phyloP scores from a whole-genome alignment of 2,888 invertebrate species.

The Drosophila longiperda region DNA sequence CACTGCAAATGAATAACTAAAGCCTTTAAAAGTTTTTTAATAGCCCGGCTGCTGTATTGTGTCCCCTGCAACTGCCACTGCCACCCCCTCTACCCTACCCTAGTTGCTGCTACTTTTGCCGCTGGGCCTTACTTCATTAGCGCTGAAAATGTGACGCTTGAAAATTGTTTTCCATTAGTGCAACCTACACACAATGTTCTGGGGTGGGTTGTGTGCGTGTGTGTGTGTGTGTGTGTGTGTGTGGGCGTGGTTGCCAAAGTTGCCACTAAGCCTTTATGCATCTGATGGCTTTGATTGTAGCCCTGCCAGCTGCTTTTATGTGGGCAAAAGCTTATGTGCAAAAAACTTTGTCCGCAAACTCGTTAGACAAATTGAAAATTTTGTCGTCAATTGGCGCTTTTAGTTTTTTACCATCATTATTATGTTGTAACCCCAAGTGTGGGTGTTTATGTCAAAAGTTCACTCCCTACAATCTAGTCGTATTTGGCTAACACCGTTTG shows the following conservation, averaged over 20 bases:
- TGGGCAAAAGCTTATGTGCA: slow-evolving; percentile 40
- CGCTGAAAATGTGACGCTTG: slow-evolving; percentile 63
- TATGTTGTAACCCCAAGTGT: not conserved
- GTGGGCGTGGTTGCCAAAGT: slow-evolving; percentile 39
- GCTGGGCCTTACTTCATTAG: slow-evolving; percentile 67
- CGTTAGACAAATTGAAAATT: slow-evolving; percentile 78
- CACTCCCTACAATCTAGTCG: slow-evolving; percentile 5
- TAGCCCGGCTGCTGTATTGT: slow-evolving; percentile 35
- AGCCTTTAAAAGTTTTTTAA: slow-evolving; percentile 59
- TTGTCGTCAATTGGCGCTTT: slow-evolving; percentile 75
- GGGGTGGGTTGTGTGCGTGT: slow-evolving; percentile 3
- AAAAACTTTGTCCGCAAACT: slow-evolving; percentile 65
- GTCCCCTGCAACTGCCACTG: slow-evolving; percentile 10
- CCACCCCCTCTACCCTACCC: no score
- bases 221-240: slow-evolving; percentile 11
- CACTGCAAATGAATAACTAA: slow-evolving; percentile 66
- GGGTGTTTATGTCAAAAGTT: slow-evolving; percentile 40
- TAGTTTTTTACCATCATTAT: slow-evolving; percentile 21
- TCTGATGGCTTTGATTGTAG: slow-evolving; percentile 76
- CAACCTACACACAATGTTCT: slow-evolving; percentile 16
- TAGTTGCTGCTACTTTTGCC: slow-evolving; percentile 14
- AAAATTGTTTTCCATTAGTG: slow-evolving; percentile 73
- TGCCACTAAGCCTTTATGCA: slow-evolving; percentile 75
- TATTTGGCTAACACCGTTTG: slow-evolving; percentile 22
- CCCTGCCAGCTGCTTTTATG: slow-evolving; percentile 49